Evolutionary conservation across 2,888 invertebrate species (phyloP), one percentile per base, ranked within the genome.

Genomic region (Cheilosia impressa): DNA sequence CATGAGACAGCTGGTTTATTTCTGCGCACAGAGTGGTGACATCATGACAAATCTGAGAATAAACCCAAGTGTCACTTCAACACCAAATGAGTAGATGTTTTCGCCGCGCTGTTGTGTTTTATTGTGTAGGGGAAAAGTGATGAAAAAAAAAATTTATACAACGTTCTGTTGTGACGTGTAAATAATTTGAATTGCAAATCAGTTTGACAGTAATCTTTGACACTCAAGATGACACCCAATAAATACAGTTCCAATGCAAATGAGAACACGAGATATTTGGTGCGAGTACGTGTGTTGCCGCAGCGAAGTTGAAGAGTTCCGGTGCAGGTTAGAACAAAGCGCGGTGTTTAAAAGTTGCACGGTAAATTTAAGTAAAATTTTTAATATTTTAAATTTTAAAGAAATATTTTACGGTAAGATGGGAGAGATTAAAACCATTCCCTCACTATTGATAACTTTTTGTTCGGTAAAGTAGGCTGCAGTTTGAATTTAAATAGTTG

Each of bases 181-280:
- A 77, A 84, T 85, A 80, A 85, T 85, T 81, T 81, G 77, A 85
- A 85, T 81, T 85, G 76, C 81, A 85, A 81, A 85, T 72, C 81
- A 85, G 72, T 77, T 81, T 81, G 85, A 77, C 81, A 63, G 80
- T 72, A 76, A 85, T 85, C 80, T 72, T 71, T 77, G 85, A 68
- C 81, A 81, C 43, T 72, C 76, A 60, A 45, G 85, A 77, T 77
- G 71, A 66, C 58, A 58, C 58, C 57, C 69, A 84, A 69, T 79
- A 57, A 60, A 65, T 71, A 84, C 65, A 19, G 75, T 80, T 69
- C 19, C 41, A 60, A 84, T 84, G 84, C 63, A 84, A 84, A 84
- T 84, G 63, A 84, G 79, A 65, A 68, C 73, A 63, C 17, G 58
- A 60, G 31, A 47, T 13, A 34, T 63, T 63, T 7, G 52, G 24